Evolutionary conservation across 64 coral and sea anemone genomes (phyloP), one percentile per base, ranked within the genome.

Genomic region (Catalaphyllia jardinei): DNA sequence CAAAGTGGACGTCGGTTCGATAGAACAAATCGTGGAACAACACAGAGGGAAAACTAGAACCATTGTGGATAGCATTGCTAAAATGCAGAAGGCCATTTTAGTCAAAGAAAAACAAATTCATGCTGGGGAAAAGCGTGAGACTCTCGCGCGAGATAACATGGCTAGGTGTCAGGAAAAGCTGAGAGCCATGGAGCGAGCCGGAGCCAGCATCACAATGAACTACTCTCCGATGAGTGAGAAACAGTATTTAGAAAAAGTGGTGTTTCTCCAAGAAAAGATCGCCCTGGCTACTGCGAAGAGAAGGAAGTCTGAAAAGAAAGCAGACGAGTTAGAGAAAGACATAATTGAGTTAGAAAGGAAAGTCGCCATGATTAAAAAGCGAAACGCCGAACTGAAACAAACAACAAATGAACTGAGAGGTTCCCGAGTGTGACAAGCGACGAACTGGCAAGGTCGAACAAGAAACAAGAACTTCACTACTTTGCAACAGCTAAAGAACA

Each of bases 281-380:
- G 39, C 62, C 31, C 69, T 28, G 63, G 81, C 60, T 6, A 64
- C 64, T 2, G 33, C 11, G 35, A 67, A 39, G 38, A 63, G 81
- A 71, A 85, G 69, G 31, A 85, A 85, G 24, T 22, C 24, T 29
- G 81, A 85, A 71, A 85, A 85, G 62, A 69, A 38, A 85, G 81
- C 81, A 24, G 81, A 85, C 18, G 19, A 24, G 31, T 69, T 85
- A 24, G 81, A 85, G 60, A 85, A 71, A 67, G 35, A 69, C 11
- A 50, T 85, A 69, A 62, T 29, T 20, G 81, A 85, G 39, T 27
- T 50, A 85, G 81, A 85, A 50, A 85, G 69, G 38, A 33, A 85
- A n/a, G 69, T 85, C 8, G 60, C 62, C 18, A 19, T 85, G 16
- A 8, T 6, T 12, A 85, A 85, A 42, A 85, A 71, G 17, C 31